Percentiles rank a stretch among this genome's conserved stretches.
Conservation (phyloP, 2,113 vertebrate genomes). For the Nyctereutes procyonoides region DNA sequence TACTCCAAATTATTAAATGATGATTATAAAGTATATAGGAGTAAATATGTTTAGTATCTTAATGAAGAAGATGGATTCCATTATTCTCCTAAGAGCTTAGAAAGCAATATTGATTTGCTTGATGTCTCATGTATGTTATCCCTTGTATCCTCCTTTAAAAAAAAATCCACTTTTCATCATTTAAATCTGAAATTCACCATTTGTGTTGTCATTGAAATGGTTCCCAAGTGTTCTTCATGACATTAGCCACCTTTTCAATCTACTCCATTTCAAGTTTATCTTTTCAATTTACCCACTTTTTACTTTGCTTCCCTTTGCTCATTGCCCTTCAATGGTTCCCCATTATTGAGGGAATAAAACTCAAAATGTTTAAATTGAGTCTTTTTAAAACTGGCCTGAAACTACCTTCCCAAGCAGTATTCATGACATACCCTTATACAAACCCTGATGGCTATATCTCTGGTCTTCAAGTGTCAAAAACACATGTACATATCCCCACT, state of each 20-base stretch:
- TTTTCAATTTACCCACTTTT: neutral
- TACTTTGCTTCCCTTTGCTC: neutral
- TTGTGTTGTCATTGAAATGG: neutral
- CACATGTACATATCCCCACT: neutral
- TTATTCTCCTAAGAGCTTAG: neutral
- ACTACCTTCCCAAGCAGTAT: neutral
- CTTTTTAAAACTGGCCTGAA: neutral
- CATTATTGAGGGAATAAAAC: neutral
- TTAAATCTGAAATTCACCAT: neutral
- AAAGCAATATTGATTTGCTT: slow-evolving; percentile 41
- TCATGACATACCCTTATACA: neutral
- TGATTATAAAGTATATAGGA: slow-evolving; percentile 33
- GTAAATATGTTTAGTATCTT: slow-evolving; percentile 56
- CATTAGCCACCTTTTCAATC: neutral
- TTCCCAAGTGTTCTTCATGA: neutral
- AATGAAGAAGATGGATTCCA: neutral
- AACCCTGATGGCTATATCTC: neutral
- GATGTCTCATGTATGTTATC: neutral
- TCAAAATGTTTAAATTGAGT: neutral
- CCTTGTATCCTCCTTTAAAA: neutral
- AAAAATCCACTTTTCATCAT: neutral
- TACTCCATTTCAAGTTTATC: neutral
- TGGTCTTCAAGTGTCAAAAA: neutral
- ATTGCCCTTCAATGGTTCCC: neutral
- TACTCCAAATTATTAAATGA: neutral